These are phyloP conservation scores for Synergus japonicus DNA, from an alignment of 2,888 invertebrate genomes.

Conservation along the genomic window DNA sequence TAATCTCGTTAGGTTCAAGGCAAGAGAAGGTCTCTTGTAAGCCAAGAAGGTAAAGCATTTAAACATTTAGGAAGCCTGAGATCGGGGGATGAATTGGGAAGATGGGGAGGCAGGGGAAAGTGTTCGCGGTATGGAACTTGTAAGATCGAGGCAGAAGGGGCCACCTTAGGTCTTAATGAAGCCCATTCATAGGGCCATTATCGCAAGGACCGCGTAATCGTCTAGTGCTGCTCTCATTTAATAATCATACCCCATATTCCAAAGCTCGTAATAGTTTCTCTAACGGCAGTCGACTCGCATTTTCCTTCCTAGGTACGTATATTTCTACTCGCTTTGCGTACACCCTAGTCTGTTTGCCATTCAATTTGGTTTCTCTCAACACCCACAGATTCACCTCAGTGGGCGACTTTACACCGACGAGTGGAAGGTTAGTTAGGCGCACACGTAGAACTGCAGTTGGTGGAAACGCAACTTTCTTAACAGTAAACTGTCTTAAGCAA, in stretches of 20 bases:
- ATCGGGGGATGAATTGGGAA: conserved; percentile 44
- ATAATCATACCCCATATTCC: conserved; percentile 72
- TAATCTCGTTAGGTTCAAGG: conserved; percentile 51
- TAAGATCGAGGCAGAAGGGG: conserved; percentile 55
- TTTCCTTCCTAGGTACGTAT: conserved; percentile 24
- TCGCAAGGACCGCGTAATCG: conserved; percentile 72
- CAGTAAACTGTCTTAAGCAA: conserved; percentile 55
- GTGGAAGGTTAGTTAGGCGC: too few species aligned
- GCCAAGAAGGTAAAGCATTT: conserved; percentile 41
- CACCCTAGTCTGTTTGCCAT: conserved; percentile 57
- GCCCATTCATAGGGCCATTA: conserved; percentile 75
- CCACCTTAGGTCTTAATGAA: conserved; percentile 72
- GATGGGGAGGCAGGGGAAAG: conserved; percentile 42
- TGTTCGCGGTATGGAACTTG: conserved; percentile 58
- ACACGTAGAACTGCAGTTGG: too few species aligned
- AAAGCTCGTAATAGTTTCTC: conserved; percentile 67
- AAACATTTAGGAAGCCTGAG: conserved; percentile 48
- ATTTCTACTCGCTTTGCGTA: conserved; percentile 51
- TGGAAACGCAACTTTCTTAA: too few species aligned
- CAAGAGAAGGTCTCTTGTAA: conserved; percentile 47
- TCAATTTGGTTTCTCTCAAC: conserved; percentile 57
- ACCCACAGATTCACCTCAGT: conserved; percentile 48
- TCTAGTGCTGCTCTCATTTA: conserved; percentile 73
- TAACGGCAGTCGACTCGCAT: conserved; percentile 45
- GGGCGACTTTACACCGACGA: too few species aligned